Conservation (phyloP, 2,797 vertebrate genomes). For the Urophycis tenuis region DNA sequence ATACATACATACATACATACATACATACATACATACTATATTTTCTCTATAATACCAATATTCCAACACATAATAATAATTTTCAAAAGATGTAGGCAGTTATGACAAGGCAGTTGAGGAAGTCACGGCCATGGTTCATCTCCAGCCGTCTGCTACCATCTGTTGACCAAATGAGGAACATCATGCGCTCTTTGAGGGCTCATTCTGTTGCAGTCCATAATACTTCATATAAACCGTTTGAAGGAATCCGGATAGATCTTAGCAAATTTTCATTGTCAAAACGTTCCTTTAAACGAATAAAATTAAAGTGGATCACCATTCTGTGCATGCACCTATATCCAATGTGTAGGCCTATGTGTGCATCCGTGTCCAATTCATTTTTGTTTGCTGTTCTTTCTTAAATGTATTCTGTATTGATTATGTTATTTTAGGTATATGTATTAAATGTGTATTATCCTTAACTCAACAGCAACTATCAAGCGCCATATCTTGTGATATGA, state of each 20-base stretch:
- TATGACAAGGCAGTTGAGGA: background rate
- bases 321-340: background rate
- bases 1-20: background rate
- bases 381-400: too few relatives aligned
- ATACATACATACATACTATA: background rate
- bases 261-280: background rate
- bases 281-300: background rate
- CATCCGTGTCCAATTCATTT: background rate
- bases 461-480: background rate
- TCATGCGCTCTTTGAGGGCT: background rate
- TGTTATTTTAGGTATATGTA: too few relatives aligned
- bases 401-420: too few relatives aligned
- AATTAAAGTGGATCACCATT: background rate
- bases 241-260: background rate
- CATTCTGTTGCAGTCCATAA: slow-evolving; percentile 29
- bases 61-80: background rate
- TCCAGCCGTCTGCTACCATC: slow-evolving; percentile 62
- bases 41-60: background rate
- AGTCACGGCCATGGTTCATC: slow-evolving; percentile 20
- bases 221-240: background rate
- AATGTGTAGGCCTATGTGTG: background rate
- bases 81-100: background rate
- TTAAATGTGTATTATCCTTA: background rate
- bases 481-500: slow-evolving; percentile 14
- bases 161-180: slow-evolving; percentile 61